A percentile compares a stretch with the other conserved stretches of the same genome.
Evolutionary conservation across 2,113 vertebrate species (phyloP).

Genomic region (Calidris pygmaea): DNA sequence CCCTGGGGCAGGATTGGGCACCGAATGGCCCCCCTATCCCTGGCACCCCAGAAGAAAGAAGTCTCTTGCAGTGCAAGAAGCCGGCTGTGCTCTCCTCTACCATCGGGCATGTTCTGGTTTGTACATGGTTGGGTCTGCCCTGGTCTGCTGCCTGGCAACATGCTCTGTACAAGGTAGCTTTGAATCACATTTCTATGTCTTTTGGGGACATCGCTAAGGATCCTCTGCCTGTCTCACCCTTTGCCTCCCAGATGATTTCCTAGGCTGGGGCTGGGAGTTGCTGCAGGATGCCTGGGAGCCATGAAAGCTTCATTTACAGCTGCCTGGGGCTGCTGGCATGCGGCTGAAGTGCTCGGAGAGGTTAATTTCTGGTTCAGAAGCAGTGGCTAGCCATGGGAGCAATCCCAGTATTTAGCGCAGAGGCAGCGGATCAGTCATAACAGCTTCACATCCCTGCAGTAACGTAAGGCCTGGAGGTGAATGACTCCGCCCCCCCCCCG

Average conservation of each 20-base stretch:
- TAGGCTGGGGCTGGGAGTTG: neutral
- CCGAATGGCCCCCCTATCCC: neutral
- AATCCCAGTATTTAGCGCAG: neutral
- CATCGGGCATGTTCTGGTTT: neutral
- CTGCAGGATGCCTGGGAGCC: neutral
- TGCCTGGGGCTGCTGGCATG: neutral
- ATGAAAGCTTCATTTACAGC: neutral
- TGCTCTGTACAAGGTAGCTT: neutral
- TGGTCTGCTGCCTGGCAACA: neutral
- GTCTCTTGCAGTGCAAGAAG: neutral
- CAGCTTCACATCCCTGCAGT: neutral
- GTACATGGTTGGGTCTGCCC: neutral
- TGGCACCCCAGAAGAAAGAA: neutral
- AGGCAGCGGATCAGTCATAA: neutral
- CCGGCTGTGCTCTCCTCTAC: neutral
- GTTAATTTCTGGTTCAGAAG: neutral
- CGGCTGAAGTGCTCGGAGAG: neutral
- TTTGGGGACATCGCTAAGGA: neutral
- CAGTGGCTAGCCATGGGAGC: neutral
- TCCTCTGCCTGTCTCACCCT: neutral
- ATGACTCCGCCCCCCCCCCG: fast-evolving
- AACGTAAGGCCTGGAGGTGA: conserved; percentile 4
- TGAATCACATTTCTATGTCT: neutral
- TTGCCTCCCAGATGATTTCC: neutral
- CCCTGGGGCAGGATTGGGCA: neutral